Evolutionary conservation across 1,140 invertebrate genomes (phyloP).

Genomic region (Microplitis mediator): DNA sequence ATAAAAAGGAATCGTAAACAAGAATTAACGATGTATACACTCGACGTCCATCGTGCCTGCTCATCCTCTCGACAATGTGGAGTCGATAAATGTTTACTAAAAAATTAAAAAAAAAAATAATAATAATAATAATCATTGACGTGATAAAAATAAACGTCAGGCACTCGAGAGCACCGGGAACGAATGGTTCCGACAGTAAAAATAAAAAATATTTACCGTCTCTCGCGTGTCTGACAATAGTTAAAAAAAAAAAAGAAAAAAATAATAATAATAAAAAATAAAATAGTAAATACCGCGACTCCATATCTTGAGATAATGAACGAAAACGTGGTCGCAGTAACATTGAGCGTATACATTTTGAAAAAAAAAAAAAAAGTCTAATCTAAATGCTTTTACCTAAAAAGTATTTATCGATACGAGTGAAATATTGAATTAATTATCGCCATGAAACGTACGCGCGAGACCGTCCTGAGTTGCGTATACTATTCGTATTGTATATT

Average conservation of each 20-base stretch:
- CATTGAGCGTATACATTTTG: constrained; percentile 27
- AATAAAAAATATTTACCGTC: not conserved
- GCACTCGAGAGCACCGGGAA: not conserved
- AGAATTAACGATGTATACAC: constrained; percentile 12
- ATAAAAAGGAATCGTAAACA: constrained; percentile 2
- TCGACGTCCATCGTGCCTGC: not conserved
- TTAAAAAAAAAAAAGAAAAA: not conserved
- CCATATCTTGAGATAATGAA: constrained; percentile 24
- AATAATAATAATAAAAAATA: not conserved
- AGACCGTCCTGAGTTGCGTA: constrained; percentile 13
- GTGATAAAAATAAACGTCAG: not conserved
- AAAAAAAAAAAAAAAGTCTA: not conserved
- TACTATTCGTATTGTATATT: constrained; percentile 5
- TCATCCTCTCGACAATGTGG: not conserved
- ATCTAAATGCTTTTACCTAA: not conserved
- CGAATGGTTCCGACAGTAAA: constrained; percentile 11
- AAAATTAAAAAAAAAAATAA: not conserved
- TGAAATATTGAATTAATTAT: not conserved
- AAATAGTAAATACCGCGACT: not conserved
- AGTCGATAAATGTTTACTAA: not conserved
- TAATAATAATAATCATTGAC: too few species aligned
- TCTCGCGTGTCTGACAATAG: not conserved
- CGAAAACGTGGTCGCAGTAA: constrained; percentile 28
- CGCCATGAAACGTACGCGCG: not conserved
- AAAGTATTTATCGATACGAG: too few species aligned